Evolutionary conservation across 2,113 vertebrate genomes (phyloP).

Genomic region (Tragulus kanchil): DNA sequence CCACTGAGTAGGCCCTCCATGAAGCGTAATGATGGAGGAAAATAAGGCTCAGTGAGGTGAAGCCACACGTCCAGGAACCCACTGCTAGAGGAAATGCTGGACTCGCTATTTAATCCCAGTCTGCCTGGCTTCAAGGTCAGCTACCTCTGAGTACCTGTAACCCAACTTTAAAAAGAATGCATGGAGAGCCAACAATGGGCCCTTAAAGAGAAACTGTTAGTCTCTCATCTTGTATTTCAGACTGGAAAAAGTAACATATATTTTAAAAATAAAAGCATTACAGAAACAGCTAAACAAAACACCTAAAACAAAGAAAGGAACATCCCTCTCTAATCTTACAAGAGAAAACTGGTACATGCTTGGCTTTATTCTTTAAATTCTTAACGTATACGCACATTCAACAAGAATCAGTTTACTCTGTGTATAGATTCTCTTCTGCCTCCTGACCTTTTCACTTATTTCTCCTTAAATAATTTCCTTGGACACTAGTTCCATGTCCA

Average conservation of each 20-base stretch:
- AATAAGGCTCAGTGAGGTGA: background rate
- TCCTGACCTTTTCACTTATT: background rate
- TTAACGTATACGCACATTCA: background rate
- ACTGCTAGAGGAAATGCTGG: conserved; percentile 34
- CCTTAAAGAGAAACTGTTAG: background rate
- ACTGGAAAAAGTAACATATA: background rate
- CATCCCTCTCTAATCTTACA: background rate
- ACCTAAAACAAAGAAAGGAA: conserved; percentile 37
- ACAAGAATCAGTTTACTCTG: conserved; percentile 17
- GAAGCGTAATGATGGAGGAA: conserved; percentile 13
- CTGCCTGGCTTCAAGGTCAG: background rate
- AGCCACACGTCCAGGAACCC: background rate
- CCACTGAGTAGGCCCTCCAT: background rate
- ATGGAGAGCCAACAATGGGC: background rate
- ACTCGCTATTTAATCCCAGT: background rate
- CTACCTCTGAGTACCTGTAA: conserved; percentile 49
- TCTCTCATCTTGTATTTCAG: conserved; percentile 50
- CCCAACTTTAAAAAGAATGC: conserved; percentile 27
- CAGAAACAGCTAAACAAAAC: background rate
- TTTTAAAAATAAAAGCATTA: conserved; percentile 35
- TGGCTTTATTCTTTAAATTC: conserved; percentile 50
- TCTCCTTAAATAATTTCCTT: conserved; percentile 40
- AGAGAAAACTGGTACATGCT: conserved; percentile 35
- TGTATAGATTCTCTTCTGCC: background rate
- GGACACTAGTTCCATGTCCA: conserved; percentile 33